Evolutionary conservation across 2,797 vertebrate genomes (phyloP).

Genomic region (Eutrigla gurnardus): DNA sequence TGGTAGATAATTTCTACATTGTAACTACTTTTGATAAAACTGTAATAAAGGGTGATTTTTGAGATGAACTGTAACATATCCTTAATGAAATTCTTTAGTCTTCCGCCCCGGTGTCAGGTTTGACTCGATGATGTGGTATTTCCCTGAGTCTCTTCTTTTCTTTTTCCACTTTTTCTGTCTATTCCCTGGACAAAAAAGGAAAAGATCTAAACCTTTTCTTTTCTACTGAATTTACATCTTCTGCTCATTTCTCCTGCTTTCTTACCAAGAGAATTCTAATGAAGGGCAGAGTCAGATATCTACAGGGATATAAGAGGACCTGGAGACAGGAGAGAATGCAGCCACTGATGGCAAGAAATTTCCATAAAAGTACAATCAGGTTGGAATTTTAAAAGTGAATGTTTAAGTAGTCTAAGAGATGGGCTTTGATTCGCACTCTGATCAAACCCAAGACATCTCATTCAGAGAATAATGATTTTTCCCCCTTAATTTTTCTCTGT

Average conservation of each 20-base stretch:
- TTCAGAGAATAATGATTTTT: conserved; percentile 96
- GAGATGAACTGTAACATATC: conserved; percentile 50
- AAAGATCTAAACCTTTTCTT: conserved; percentile 96
- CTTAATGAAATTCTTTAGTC: conserved; percentile 70
- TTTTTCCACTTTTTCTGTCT: conserved; percentile 37
- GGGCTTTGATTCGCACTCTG: conserved; percentile 98
- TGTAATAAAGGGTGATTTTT: conserved; percentile 37
- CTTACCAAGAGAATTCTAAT: conserved; percentile 99
- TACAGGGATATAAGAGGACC: conserved; percentile 94
- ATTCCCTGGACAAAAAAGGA: conserved; percentile 81
- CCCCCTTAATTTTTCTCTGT: conserved; percentile 84
- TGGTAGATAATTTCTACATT: neutral
- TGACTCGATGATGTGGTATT: conserved; percentile 72
- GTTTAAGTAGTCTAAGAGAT: conserved; percentile 99
- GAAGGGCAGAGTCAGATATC: conserved; percentile 94
- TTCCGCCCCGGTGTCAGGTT: conserved; percentile 78
- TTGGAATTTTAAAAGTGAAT: conserved; percentile 99
- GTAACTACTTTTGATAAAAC: neutral
- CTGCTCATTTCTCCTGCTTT: conserved; percentile 94
- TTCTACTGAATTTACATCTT: conserved; percentile 96
- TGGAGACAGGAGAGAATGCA: conserved; percentile 96
- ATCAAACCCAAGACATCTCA: conserved; percentile 98
- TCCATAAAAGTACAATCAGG: conserved; percentile 99
- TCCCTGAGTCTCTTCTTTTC: conserved; percentile 65
- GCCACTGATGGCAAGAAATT: conserved; percentile 97